Evolutionary conservation across 2,113 vertebrate genomes (phyloP).

Genomic region (Holacanthus passer): DNA sequence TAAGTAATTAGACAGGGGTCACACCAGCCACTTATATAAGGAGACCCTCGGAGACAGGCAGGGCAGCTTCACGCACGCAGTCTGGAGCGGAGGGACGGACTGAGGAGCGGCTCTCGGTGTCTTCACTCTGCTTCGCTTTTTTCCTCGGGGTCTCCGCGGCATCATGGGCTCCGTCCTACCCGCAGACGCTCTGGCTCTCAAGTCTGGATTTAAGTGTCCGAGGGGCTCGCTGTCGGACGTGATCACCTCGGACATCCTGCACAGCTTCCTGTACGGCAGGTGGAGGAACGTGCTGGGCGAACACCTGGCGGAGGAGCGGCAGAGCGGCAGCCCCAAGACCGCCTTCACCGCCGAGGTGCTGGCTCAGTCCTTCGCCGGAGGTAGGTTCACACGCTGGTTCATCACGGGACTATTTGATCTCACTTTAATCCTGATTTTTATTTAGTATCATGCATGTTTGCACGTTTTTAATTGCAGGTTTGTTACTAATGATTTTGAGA

Average conservation of each 20-base stretch:
- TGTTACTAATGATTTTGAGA: too few relatives aligned
- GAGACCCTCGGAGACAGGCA: slow-evolving; percentile 73
- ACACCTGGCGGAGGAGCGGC: slow-evolving; percentile 92
- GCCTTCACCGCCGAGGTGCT: slow-evolving; percentile 97
- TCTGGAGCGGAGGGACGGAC: slow-evolving; percentile 65
- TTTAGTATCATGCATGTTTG: not conserved
- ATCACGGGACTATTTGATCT: not conserved
- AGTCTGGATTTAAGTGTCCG: slow-evolving; percentile 91
- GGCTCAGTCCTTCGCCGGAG: slow-evolving; percentile 96
- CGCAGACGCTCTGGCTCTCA: slow-evolving; percentile 91
- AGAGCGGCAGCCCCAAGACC: slow-evolving; percentile 86
- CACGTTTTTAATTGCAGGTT: too few relatives aligned
- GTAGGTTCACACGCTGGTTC: slow-evolving; percentile 75
- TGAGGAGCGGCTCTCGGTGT: slow-evolving; percentile 40
- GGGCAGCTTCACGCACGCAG: slow-evolving; percentile 65
- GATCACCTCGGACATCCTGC: slow-evolving; percentile 97
- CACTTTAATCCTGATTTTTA: not conserved
- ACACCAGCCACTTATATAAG: slow-evolving; percentile 91
- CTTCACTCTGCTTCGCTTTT: not conserved
- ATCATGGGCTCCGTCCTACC: slow-evolving; percentile 95
- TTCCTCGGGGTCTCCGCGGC: not conserved
- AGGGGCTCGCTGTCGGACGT: slow-evolving; percentile 92
- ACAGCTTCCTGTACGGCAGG: slow-evolving; percentile 97
- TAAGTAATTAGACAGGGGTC: slow-evolving; percentile 97
- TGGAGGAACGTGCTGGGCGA: slow-evolving; percentile 97